These are phyloP conservation scores for Macrotis lagotis DNA, from an alignment of 2,113 vertebrate genomes.

Conservation along the genomic window DNA sequence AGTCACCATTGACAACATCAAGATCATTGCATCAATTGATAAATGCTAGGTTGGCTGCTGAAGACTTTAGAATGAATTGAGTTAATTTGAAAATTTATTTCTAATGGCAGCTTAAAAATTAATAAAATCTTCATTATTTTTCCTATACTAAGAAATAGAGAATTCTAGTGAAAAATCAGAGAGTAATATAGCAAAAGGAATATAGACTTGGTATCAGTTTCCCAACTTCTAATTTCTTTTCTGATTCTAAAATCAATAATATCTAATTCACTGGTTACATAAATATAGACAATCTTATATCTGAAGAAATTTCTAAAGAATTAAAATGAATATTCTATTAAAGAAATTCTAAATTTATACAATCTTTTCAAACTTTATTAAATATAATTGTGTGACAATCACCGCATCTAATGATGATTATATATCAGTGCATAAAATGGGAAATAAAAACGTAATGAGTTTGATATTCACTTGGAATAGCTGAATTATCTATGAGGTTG, in stretches of 20 bases:
- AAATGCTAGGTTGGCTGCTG: conserved; percentile 88
- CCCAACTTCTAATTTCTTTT: neutral
- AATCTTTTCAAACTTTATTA: neutral
- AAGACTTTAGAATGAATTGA: conserved; percentile 89
- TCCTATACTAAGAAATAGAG: neutral
- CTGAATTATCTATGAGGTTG: neutral
- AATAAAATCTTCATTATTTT: neutral
- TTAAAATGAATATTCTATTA: neutral
- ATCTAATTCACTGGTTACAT: neutral
- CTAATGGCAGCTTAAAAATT: neutral
- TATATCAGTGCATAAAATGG: neutral
- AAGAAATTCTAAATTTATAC: neutral
- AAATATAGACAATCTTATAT: neutral
- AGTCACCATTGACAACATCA: conserved; percentile 82
- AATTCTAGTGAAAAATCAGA: neutral
- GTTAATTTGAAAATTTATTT: conserved; percentile 53
- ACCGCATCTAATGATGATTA: neutral
- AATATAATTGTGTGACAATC: neutral
- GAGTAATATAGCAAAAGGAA: neutral
- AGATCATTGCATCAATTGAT: conserved; percentile 85
- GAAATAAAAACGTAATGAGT: neutral
- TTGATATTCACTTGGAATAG: neutral
- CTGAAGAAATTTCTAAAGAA: neutral
- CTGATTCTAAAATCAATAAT: neutral
- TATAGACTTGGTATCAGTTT: neutral